Conservation (phyloP, 1,140 invertebrate species). For the Ladona fulva region DNA sequence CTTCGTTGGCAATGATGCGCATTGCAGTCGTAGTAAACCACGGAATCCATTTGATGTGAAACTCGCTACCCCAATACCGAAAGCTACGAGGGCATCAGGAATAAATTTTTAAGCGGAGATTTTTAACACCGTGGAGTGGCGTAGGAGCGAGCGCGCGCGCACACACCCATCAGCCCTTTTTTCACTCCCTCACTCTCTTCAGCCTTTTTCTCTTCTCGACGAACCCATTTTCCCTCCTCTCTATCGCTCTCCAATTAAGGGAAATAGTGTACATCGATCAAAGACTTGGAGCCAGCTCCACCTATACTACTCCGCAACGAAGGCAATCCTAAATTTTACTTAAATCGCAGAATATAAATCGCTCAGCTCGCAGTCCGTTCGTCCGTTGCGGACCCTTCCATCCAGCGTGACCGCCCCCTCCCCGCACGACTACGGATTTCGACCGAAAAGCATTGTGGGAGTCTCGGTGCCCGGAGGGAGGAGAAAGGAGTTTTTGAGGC, state of each 20-base stretch:
- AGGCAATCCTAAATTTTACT: slow-evolving; percentile 2
- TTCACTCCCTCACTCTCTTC: neutral
- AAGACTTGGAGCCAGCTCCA: neutral
- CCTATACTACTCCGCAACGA: neutral
- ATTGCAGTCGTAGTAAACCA: no score
- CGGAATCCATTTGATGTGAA: no score
- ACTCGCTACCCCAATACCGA: no score
- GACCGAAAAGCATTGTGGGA: no score
- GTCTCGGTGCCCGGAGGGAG: no score
- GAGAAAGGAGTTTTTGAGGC: no score
- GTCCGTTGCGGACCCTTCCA: neutral
- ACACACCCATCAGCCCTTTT: no score
- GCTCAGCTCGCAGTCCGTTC: neutral
- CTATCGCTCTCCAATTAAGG: neutral
- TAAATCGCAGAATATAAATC: slow-evolving; percentile 1
- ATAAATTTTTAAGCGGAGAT: neutral
- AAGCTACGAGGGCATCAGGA: neutral
- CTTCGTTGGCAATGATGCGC: no score
- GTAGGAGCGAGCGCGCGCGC: no score
- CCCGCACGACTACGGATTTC: no score
- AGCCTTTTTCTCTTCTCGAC: neutral
- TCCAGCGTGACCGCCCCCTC: neutral
- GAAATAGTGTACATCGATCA: neutral
- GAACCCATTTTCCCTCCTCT: neutral
- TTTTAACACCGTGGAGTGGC: neutral